Evolutionary conservation across 64 coral and sea anemone genomes (phyloP), one percentile per base, ranked within the genome.

Genomic region (Trachythela sp.): DNA sequence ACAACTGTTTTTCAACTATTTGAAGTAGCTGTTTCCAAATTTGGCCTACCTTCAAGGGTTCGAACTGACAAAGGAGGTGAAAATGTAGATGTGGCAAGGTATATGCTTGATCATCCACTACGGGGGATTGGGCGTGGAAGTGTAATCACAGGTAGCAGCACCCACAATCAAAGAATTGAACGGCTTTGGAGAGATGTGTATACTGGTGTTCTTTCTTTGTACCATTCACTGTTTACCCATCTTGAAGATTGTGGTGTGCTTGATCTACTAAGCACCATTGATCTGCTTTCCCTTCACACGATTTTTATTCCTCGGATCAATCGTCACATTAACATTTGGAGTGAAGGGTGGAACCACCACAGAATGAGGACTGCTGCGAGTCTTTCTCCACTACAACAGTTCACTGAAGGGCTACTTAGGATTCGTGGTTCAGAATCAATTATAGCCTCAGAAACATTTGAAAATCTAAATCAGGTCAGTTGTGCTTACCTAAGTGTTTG

Each of bases 191-290:
- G 87, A 13, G 87, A 88, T 43, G 71, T 88, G 58, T 88, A 88
- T 76, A 88, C 64, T 88, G 56, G 43, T 17, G 67, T 76, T n/a
- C 64, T 70, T 39, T 88, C 64, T 42, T 30, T 77, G 48, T 88
- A 71, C 48, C 70, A 88, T 43, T 71, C 64, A 59, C 64, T 88
- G 38, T 88, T 88, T 70, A 43, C 39, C 64, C 87, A 88, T 75
- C 87, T 88, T 41, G 87, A 88, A 88, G 87, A 71, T 88, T 88
- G 60, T 88, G 87, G 42, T 52, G 58, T 88, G 64, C 87, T 88
- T 76, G 71, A 70, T 88, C 87, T 54, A 75, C 27, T 43, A 37
- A 88, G 33, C 48, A 70, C 39, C 36, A 88, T 88, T 70, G 56
- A 88, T 48, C 40, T 88, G n/a, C 70, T 67, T 59, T 39, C 56